phyloP scores from a whole-genome alignment of 2,113 vertebrate genomes.

The Cairina moschata region DNA sequence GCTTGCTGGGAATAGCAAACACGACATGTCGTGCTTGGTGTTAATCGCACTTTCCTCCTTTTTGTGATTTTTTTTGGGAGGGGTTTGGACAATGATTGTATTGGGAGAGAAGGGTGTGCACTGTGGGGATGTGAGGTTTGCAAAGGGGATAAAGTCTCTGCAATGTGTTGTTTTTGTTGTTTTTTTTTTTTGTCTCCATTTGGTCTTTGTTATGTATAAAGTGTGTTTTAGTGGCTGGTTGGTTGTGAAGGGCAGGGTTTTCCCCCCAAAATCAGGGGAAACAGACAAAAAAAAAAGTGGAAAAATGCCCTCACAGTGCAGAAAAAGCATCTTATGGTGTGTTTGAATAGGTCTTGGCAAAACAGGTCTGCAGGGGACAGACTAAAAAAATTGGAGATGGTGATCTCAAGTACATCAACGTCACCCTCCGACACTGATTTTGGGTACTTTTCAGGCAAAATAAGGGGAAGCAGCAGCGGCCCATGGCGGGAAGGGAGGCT shows the following conservation, averaged over 20 bases:
- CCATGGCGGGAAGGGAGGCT: neutral
- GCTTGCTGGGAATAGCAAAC: neutral
- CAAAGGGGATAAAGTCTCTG: neutral
- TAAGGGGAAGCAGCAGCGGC: fast-evolving
- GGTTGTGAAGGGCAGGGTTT: neutral
- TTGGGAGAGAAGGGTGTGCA: no score
- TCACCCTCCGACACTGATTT: neutral
- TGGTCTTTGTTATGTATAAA: no score
- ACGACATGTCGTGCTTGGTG: neutral
- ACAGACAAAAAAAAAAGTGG: fast-evolving
- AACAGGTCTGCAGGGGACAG: neutral
- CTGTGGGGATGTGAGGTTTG: neutral
- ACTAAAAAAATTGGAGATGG: neutral
- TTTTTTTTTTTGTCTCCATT: fast-evolving
- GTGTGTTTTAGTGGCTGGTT: neutral
- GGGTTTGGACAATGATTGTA: fast-evolving
- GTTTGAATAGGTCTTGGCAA: neutral
- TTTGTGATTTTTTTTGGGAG: neutral
- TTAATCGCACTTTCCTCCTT: neutral
- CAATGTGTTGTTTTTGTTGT: fast-evolving
- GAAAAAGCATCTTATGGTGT: neutral
- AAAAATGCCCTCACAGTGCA: fast-evolving
- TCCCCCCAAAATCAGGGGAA: neutral
- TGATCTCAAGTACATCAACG: fast-evolving
- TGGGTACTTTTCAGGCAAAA: neutral